Conservation (phyloP, 2,113 vertebrate genomes). For the Pteropus alecto region DNA sequence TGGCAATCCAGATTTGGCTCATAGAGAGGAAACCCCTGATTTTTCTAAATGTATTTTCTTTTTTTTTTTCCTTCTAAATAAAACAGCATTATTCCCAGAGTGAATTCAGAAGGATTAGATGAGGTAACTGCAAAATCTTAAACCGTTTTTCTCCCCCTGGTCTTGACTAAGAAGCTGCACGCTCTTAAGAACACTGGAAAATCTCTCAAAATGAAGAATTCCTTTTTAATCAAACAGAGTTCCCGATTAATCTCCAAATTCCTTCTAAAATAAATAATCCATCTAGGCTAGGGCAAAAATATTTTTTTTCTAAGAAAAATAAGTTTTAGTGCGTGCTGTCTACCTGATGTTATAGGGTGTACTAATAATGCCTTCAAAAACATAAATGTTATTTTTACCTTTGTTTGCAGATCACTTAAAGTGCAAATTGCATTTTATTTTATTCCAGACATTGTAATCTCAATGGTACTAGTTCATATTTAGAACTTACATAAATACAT, state of each 20-base stretch:
- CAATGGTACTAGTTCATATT: constrained; percentile 58
- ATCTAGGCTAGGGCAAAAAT: not conserved
- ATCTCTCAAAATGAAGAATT: constrained; percentile 77
- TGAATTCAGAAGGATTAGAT: constrained; percentile 78
- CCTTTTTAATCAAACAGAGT: constrained; percentile 74
- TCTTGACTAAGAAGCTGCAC: constrained; percentile 62
- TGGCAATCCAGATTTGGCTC: constrained; percentile 77
- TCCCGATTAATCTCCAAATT: constrained; percentile 63
- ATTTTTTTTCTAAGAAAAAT: constrained; percentile 29
- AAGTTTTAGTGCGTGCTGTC: constrained; percentile 52
- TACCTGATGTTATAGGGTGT: constrained; percentile 44
- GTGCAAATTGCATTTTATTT: constrained; percentile 71
- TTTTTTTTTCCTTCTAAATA: not conserved
- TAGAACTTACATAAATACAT: constrained; percentile 69
- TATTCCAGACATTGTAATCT: constrained; percentile 62
- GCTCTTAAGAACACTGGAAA: constrained; percentile 69
- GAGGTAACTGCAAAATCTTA: constrained; percentile 76
- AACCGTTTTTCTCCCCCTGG: constrained; percentile 54
- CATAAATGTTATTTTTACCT: constrained; percentile 48
- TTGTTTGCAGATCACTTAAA: constrained; percentile 69
- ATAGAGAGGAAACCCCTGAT: constrained; percentile 73
- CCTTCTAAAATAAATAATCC: constrained; percentile 61
- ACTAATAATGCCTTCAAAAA: constrained; percentile 57
- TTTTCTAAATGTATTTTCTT: constrained; percentile 76
- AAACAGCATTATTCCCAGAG: constrained; percentile 73